A percentile compares a stretch with the other conserved stretches of the same genome.
Conservation (phyloP, 1,140 invertebrate species). For the Linepithema humile region DNA sequence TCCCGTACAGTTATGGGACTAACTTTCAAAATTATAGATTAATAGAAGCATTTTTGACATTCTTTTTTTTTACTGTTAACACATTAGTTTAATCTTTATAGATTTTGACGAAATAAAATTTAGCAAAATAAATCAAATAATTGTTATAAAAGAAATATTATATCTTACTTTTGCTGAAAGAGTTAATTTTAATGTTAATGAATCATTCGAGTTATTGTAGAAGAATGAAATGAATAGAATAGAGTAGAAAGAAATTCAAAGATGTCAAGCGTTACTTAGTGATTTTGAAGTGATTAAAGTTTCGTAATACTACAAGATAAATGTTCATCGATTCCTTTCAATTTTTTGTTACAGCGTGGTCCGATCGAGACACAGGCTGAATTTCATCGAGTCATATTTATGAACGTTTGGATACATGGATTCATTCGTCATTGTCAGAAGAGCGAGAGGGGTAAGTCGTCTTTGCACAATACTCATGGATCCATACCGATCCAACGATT, state of each 20-base stretch:
- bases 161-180: neutral
- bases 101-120: too few relatives aligned
- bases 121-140: too few relatives aligned
- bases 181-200: neutral
- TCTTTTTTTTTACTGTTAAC: neutral
- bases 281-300: neutral
- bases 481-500: neutral
- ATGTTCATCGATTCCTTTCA: neutral
- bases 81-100: neutral
- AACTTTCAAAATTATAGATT: neutral
- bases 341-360: neutral
- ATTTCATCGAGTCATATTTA: neutral
- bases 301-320: neutral
- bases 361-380: conserved; percentile 19
- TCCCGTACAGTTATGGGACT: neutral
- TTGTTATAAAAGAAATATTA: neutral
- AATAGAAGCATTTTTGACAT: neutral
- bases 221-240: neutral
- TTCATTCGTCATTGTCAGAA: neutral
- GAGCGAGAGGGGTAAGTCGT: neutral
- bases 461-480: neutral
- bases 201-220: too few relatives aligned
- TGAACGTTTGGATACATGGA: neutral
- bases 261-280: neutral
- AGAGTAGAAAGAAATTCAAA: neutral